phyloP scores from a whole-genome alignment of 2,888 invertebrate genomes.

The Clusia tigrina region DNA sequence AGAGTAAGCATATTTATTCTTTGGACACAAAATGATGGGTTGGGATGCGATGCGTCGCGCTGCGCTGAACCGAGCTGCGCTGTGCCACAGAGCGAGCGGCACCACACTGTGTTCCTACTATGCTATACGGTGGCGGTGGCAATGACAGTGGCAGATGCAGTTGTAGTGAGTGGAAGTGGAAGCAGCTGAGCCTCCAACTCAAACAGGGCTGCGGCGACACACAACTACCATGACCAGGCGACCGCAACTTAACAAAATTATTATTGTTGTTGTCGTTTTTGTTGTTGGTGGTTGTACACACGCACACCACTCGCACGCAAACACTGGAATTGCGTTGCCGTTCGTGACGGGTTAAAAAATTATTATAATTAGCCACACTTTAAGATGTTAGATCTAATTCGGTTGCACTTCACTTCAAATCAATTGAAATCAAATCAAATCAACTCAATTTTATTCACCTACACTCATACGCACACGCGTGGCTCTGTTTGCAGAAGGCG shows the following conservation, averaged over 20 bases:
- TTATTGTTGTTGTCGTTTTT: too few species aligned
- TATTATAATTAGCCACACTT: slow-evolving; percentile 32
- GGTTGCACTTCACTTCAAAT: slow-evolving; percentile 21
- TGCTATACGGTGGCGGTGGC: too few species aligned
- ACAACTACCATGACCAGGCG: background rate
- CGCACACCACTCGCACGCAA: background rate
- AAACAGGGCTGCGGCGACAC: slow-evolving; percentile 40
- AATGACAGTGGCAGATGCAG: slow-evolving; percentile 65
- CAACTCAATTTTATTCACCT: too few species aligned
- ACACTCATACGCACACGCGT: too few species aligned
- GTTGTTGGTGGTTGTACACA: too few species aligned
- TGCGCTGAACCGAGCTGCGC: too few species aligned
- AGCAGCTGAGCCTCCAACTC: slow-evolving; percentile 43
- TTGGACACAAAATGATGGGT: slow-evolving; percentile 29
- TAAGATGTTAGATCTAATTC: slow-evolving; percentile 26
- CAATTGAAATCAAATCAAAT: background rate
- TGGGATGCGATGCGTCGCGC: slow-evolving; percentile 41
- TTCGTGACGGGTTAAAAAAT: background rate
- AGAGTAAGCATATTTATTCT: background rate
- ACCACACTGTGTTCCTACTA: slow-evolving; percentile 65
- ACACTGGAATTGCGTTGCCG: background rate
- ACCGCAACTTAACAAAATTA: background rate
- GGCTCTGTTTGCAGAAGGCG: too few species aligned
- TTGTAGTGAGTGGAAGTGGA: slow-evolving; percentile 60
- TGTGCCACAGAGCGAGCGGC: too few species aligned